Conservation (phyloP, 23 tunicate species). For the Styela clava region DNA sequence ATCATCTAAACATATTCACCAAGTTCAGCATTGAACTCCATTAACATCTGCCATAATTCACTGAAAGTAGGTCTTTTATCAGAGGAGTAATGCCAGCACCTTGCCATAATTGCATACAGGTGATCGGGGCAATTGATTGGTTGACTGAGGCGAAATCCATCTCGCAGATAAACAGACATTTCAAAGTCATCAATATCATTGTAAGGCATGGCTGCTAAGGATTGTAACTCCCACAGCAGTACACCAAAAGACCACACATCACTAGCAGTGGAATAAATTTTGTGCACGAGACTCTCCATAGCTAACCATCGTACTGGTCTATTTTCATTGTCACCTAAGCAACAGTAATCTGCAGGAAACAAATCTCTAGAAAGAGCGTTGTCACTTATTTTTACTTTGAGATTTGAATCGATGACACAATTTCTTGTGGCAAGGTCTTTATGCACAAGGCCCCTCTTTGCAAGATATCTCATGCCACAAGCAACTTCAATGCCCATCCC, state of each 20-base stretch:
- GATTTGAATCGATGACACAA: conserved; percentile 66
- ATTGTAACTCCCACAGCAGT: conserved; percentile 86
- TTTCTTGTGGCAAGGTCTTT: conserved; percentile 92
- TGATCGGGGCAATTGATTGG: conserved; percentile 91
- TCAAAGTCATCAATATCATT: conserved; percentile 90
- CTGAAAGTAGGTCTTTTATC: conserved; percentile 79
- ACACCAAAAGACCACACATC: conserved; percentile 99
- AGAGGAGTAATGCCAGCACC: conserved; percentile 96
- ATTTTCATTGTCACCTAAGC: conserved; percentile 90
- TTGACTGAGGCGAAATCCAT: conserved; percentile 74
- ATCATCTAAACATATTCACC: conserved; percentile 82
- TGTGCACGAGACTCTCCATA: conserved; percentile 77
- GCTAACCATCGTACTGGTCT: conserved; percentile 95
- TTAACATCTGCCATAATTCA: conserved; percentile 45
- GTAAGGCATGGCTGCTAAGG: conserved; percentile 80
- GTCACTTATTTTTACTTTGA: conserved; percentile 68
- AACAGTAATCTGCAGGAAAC: conserved; percentile 89
- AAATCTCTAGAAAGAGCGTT: conserved; percentile 79
- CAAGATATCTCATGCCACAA: conserved; percentile 58
- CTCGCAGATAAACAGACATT: conserved; percentile 75
- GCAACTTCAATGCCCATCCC: conserved; percentile 86
- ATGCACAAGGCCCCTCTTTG: conserved; percentile 78
- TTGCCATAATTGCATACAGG: conserved; percentile 78
- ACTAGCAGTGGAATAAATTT: conserved; percentile 82
- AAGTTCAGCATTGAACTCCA: conserved; percentile 76